Base-by-base conservation (phyloP, 2,888 invertebrate genomes). In the Nipponacmea schrenckii region DNA sequence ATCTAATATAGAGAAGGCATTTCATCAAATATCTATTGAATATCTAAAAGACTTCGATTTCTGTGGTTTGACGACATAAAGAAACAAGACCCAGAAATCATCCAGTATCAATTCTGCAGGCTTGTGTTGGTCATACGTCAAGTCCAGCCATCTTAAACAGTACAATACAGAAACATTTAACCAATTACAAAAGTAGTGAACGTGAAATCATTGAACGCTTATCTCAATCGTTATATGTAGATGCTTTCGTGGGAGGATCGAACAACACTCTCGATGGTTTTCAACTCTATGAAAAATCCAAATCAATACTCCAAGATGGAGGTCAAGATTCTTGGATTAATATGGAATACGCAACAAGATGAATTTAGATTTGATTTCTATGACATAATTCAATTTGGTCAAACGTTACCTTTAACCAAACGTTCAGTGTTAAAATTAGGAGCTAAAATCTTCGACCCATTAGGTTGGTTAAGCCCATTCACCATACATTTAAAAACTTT, bases 1-100 rank as follows among this genome's bases (percentile, higher is more conserved):
- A 45, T 31, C 65, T n/a, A 45, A 65, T 44, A 65, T 65, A n/a
- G 45, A 65, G 44, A 65, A 65, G 65, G 65, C 65, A 27, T 65
- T 65, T 65, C 65, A 44, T 27, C 65, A 65, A 44, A 65, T 65
- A n/a, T 65, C 65, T 0, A 44, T 45, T 4, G 20, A 65, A 31
- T 17, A 65, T 15, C 27, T 45, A 65, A 65, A 26, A 46, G 39
- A 65, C 46, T n/a, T 8, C 24, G 50, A n/a, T 50, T 50, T 20
- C 15, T 50, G 17, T 50, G 50, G 50, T 50, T 50, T 50, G 50
- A 50, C 20, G 50, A 50, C 50, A 50, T 50, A 14, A 14, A 17
- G 24, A 56, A 24, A 8, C 15, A 45, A 24, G n/a, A 26, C n/a
- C 45, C 65, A n/a, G n/a, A 26, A 45, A 44, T 65, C 65, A 65